Evolutionary conservation across 1,140 invertebrate species (phyloP).

Genomic region (Leptonema lineaticorne): DNA sequence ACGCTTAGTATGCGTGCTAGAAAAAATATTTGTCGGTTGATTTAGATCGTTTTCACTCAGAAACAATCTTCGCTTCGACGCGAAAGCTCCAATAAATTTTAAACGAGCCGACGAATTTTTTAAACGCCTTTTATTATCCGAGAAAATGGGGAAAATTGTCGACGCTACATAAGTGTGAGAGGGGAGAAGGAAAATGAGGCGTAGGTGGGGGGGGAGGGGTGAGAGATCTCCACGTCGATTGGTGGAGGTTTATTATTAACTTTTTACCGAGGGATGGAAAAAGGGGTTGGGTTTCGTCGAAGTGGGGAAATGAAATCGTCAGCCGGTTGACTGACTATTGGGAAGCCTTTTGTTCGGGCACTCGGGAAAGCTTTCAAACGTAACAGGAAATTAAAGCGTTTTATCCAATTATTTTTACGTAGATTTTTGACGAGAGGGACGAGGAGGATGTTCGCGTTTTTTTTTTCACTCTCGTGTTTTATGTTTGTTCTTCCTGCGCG

Average conservation of each 20-base stretch:
- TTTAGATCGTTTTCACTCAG: too few species aligned
- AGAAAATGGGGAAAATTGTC: too few species aligned
- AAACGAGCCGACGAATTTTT: neutral
- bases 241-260: neutral
- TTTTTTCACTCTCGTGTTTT: conserved; percentile 3
- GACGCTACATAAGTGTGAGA: too few species aligned
- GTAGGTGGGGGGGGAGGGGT: neutral
- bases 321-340: conserved; percentile 21
- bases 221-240: neutral
- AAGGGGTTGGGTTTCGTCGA: neutral
- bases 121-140: neutral
- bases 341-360: conserved; percentile 18
- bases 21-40: too few species aligned
- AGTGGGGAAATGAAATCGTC: conserved; percentile 27
- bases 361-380: conserved; percentile 27
- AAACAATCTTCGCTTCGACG: too few species aligned
- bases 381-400: conserved; percentile 41
- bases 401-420: conserved; percentile 41
- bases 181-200: neutral
- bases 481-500: too few species aligned
- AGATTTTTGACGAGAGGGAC: conserved; percentile 12
- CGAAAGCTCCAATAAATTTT: neutral
- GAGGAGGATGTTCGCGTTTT: neutral
- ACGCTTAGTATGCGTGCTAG: too few species aligned
- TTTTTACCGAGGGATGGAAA: too few species aligned